Evolutionary conservation across 2,797 vertebrate genomes (phyloP).

Genomic region (Melopsittacus undulatus): DNA sequence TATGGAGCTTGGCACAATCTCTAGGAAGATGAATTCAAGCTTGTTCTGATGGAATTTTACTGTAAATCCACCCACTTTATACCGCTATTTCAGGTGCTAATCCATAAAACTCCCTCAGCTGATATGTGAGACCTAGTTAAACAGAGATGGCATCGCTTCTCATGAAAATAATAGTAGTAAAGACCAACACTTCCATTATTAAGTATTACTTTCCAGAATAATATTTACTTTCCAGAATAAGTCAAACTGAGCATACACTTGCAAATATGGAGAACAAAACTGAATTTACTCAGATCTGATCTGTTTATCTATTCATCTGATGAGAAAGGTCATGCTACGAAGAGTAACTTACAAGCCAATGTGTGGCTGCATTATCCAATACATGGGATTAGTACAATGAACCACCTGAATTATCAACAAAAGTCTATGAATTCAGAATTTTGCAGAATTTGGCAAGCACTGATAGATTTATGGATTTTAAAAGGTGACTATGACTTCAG

Average conservation of each 20-base stretch:
- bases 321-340: neutral
- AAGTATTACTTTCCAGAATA: neutral
- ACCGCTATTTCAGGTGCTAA: neutral
- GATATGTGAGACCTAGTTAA: neutral
- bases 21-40: neutral
- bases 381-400: neutral
- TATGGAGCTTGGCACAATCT: neutral
- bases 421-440: neutral
- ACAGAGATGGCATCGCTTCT: neutral
- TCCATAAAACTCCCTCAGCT: neutral
- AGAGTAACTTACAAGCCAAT: neutral
- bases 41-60: neutral
- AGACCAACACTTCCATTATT: neutral
- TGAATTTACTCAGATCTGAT: neutral
- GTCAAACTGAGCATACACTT: fast-evolving
- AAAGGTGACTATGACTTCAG: neutral
- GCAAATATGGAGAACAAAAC: neutral
- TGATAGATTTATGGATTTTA: neutral
- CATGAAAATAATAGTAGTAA: neutral
- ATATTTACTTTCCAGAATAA: neutral
- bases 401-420: fast-evolving
- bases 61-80: neutral
- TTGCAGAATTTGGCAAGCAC: neutral
- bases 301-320: neutral
- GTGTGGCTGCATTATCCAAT: neutral